Evolutionary conservation across 2,797 vertebrate species (phyloP), one percentile per base, ranked within the genome.

Genomic region (Chloroceryle inda): DNA sequence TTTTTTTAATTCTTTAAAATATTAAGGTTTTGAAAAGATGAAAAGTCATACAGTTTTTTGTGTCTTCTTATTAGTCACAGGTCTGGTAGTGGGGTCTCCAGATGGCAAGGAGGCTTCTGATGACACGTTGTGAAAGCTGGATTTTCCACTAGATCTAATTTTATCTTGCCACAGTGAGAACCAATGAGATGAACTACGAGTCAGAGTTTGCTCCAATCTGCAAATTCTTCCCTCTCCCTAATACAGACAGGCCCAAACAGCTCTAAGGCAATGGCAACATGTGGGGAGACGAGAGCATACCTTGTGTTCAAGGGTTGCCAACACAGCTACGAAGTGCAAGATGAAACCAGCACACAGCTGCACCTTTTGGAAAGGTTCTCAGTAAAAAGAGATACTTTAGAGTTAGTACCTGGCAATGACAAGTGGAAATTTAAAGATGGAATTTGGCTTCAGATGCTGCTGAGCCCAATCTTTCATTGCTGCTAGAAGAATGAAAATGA

Each of bases 271-370:
- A 92, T 53, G 33, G 89, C 49, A 74, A 50, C 49, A 78, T 96
- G 98, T 98, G 71, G 97, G 97, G 98, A 98, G 98, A 98, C 38
- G 94, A 98, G 97, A 98, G 91, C 98, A 98, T 98, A 97, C 97
- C 96, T 97, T 95, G 82, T 8, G n/a, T 89, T 96, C 79, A 80
- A 96, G 91, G 71, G 80, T 94, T 98, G 98, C 98, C 98, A 98
- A 90, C 95, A 96, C 68, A 58, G 88, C 96, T 96, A 96, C 95
- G 79, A 95, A 98, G 94, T 97, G 95, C 98, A 98, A 98, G 98
- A 98, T 91, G 97, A 98, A 98, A 98, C 98, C 98, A 64, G 96
- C 79, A 97, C 97, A 89, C 98, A 98, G 98, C 98, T 98, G 97
- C 96, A 98, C 97, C 97, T 98, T 98, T 96, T 97, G 97, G 97